Evolutionary conservation across 1,140 invertebrate species (phyloP).

Genomic region (Trissolcus basalis): DNA sequence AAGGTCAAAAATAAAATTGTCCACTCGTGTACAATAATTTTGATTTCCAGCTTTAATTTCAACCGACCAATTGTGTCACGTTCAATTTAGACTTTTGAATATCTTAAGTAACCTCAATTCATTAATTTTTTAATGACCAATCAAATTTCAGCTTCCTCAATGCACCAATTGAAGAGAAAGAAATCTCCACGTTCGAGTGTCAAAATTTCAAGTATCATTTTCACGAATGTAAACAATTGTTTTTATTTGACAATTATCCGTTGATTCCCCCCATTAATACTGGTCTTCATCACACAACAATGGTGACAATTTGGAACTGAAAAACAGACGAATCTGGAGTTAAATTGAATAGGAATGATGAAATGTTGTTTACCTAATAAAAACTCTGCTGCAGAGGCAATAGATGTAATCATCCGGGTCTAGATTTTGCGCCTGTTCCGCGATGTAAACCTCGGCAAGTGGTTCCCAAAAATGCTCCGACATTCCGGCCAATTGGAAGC

Average conservation of each 20-base stretch:
- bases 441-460: conserved; percentile 71
- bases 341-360: background rate
- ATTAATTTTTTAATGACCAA: background rate
- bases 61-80: background rate
- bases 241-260: background rate
- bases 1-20: conserved; percentile 39
- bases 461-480: conserved; percentile 70
- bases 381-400: conserved; percentile 71
- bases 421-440: conserved; percentile 60
- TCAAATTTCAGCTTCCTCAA: no score
- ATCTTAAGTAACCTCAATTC: background rate
- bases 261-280: no score
- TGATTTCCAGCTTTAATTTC: background rate
- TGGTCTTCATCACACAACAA: background rate
- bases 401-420: conserved; percentile 68
- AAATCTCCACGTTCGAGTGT: no score
- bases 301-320: background rate
- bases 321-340: background rate
- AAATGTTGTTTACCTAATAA: conserved; percentile 63
- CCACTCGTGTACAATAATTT: conserved; percentile 4
- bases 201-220: no score
- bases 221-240: no score
- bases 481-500: conserved; percentile 56
- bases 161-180: no score
- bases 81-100: background rate